Percentiles rank a stretch among this genome's conserved stretches.
Evolutionary conservation across 2,113 vertebrate genomes (phyloP).

Genomic region (Polypterus senegalus): DNA sequence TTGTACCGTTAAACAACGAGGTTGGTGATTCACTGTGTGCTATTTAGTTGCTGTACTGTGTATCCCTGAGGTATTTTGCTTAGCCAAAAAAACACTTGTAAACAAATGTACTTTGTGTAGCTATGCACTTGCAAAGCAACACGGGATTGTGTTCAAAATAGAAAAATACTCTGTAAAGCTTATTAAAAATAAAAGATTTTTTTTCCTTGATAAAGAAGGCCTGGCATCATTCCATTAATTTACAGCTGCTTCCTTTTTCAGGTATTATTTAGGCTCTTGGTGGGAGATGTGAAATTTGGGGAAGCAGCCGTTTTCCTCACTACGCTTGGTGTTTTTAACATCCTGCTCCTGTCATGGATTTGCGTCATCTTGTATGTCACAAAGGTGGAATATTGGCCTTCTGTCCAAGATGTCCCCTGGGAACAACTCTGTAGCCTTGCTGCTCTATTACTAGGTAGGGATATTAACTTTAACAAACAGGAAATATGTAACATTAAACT

Average conservation of each 20-base stretch:
- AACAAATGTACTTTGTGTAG: no score
- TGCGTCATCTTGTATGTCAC: constrained; percentile 29
- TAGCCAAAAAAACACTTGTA: no score
- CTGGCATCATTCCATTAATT: not conserved
- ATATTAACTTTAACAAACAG: no score
- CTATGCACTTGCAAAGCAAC: no score
- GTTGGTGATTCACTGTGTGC: no score
- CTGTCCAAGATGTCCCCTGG: constrained; percentile 23
- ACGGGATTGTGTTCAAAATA: no score
- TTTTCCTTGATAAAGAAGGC: not conserved
- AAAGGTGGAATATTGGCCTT: constrained; percentile 30
- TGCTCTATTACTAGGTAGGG: constrained; percentile 23
- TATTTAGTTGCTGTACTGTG: no score
- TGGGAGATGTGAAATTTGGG: constrained; percentile 16
- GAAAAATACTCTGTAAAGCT: no score
- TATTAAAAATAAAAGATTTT: no score
- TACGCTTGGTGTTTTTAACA: constrained; percentile 23
- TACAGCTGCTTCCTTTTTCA: not conserved
- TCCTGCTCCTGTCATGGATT: constrained; percentile 28
- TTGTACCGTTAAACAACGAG: no score
- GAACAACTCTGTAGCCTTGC: constrained; percentile 22
- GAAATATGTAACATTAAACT: not conserved
- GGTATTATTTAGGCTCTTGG: constrained; percentile 27
- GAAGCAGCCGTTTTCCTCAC: constrained; percentile 21
- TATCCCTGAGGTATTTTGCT: no score